Base-by-base conservation (phyloP, 2,888 invertebrate species). In the Dinocampus coccinellae region DNA sequence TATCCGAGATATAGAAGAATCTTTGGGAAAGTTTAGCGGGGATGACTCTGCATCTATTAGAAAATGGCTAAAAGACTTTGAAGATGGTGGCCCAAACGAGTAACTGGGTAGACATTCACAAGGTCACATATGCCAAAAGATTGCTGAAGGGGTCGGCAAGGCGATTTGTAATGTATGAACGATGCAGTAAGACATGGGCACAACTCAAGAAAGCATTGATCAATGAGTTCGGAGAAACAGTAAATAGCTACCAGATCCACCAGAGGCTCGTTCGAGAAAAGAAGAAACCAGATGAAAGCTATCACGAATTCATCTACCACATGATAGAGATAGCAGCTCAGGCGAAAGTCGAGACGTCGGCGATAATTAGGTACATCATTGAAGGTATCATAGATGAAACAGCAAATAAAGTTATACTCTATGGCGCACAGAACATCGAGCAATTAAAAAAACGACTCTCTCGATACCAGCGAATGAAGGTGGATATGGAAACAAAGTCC, bases 1-100 rank as follows among this genome's bases (percentile, higher is more conserved):
- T n/a, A n/a, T n/a, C n/a, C n/a, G n/a, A n/a, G n/a, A n/a, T n/a
- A n/a, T n/a, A n/a, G n/a, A n/a, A n/a, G n/a, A n/a, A n/a, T n/a
- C n/a, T n/a, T n/a, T n/a, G n/a, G n/a, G n/a, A n/a, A n/a, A n/a
- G 26, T 78, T 78, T 42, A 70, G 66, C 2, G 76, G 76, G 2
- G 75, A 75, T 36, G 72, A 73, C 47, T 20, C 33, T 10, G 20
- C 61, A 34, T 53, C 39, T 3, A 24, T 76, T 6, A n/a, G 61
- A 9, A 69, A 72, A 26, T 79, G 77, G 78, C 22, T 78, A 11
- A 26, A 69, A 6, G 73, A 78, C 2, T 78, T 79, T 26, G 77
- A 79, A n/a, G 58, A 75, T 73, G 22, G 69, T 66, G 24, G 73
- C 71, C 3, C 26, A 13, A 9, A 52, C 76, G 13, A 58, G 73